Evolutionary conservation across 2,113 vertebrate species (phyloP).

Genomic region (Macroglossus sobrinus): DNA sequence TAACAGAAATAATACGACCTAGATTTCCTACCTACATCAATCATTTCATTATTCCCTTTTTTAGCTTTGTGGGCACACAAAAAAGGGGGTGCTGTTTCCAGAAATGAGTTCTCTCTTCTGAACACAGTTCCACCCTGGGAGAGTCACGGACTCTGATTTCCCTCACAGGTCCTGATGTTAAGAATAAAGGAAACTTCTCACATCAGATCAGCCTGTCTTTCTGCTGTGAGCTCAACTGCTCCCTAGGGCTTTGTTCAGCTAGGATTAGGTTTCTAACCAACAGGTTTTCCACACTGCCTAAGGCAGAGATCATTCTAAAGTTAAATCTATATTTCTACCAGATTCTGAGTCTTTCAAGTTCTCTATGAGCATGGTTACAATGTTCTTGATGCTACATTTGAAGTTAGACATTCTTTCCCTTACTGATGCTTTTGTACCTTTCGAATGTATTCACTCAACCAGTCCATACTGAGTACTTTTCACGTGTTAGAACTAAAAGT

Average conservation of each 20-base stretch:
- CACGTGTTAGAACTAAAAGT: constrained; percentile 31
- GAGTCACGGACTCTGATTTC: background rate
- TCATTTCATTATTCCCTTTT: background rate
- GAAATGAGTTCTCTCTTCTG: constrained; percentile 1
- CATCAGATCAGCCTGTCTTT: background rate
- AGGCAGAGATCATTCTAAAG: background rate
- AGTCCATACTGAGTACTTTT: background rate
- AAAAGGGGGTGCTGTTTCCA: background rate
- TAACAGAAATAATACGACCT: background rate
- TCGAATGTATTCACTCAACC: constrained; percentile 29
- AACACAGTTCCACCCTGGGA: background rate
- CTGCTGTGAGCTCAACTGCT: background rate
- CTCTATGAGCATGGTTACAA: background rate
- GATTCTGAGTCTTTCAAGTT: constrained; percentile 36
- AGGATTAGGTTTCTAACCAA: background rate
- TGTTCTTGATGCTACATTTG: background rate
- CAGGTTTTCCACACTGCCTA: background rate
- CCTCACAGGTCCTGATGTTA: background rate
- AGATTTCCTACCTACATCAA: constrained; percentile 5
- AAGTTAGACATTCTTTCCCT: constrained; percentile 40
- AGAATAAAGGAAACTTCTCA: background rate
- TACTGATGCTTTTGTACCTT: constrained; percentile 20
- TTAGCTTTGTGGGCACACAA: background rate
- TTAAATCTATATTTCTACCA: constrained; percentile 9
- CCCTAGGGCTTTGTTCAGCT: background rate